phyloP scores from a whole-genome alignment of 2,888 invertebrate species.

The Parochlus steinenii region DNA sequence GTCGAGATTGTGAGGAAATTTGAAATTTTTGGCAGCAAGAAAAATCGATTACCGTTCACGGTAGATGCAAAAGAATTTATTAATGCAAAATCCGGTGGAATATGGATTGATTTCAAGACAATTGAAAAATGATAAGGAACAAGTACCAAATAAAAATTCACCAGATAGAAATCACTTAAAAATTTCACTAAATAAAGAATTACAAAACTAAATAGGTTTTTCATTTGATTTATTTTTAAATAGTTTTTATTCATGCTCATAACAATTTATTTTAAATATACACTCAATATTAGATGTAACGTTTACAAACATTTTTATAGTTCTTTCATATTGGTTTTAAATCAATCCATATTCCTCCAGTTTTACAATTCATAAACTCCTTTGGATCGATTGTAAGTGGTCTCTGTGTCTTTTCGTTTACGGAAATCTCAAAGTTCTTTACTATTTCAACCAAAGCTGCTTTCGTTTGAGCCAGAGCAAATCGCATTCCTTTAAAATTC shows the following conservation, averaged over 20 bases:
- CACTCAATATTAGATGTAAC: too few species aligned
- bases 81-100: constrained; percentile 19
- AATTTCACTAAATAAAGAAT: too few species aligned
- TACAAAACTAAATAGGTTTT: too few species aligned
- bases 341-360: constrained; percentile 20
- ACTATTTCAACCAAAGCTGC: constrained; percentile 24
- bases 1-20: constrained; percentile 24
- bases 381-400: constrained; percentile 18
- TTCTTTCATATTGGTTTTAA: too few species aligned
- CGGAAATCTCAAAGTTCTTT: constrained; percentile 21
- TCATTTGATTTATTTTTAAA: too few species aligned
- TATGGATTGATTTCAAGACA: constrained; percentile 20
- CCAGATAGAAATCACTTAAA: too few species aligned
- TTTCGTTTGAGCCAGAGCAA: constrained; percentile 26
- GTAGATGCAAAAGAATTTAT: constrained; percentile 17
- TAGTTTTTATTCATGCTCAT: too few species aligned
- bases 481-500: constrained; percentile 29
- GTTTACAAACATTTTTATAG: too few species aligned
- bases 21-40: constrained; percentile 21
- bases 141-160: too few species aligned
- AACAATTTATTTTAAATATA: too few species aligned
- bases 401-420: constrained; percentile 21
- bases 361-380: constrained; percentile 18
- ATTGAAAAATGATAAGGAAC: neutral
- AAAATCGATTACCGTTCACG: constrained; percentile 20